These are phyloP conservation scores for Stratiomys singularior DNA, from an alignment of 2,888 invertebrate species.

Conservation along the genomic window DNA sequence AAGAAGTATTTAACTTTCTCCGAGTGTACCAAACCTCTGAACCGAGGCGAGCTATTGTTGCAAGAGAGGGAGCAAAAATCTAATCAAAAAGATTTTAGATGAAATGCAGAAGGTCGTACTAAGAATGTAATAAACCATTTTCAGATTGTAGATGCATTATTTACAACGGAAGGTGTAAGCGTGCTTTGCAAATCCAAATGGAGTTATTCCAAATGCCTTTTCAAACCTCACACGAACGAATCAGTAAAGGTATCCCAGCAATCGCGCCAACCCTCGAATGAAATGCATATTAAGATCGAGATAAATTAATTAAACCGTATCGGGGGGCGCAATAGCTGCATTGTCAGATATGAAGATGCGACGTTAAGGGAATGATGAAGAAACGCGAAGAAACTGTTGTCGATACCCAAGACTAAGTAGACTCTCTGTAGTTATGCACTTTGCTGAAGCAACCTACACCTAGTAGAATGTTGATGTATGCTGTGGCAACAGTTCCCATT, in stretches of 20 bases:
- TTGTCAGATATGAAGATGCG: conserved; percentile 25
- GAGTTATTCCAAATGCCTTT: conserved; percentile 29
- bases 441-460: background rate
- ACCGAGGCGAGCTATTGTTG: too few species aligned
- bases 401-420: background rate
- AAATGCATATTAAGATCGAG: conserved; percentile 51
- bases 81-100: too few species aligned
- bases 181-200: background rate
- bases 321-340: conserved; percentile 45
- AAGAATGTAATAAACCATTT: too few species aligned
- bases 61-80: too few species aligned
- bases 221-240: conserved; percentile 42
- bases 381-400: conserved; percentile 5
- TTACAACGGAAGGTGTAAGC: background rate
- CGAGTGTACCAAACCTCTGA: too few species aligned
- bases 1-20: too few species aligned
- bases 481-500: conserved; percentile 23
- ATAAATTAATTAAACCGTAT: conserved; percentile 52
- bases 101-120: too few species aligned
- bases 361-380: conserved; percentile 11
- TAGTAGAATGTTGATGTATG: background rate
- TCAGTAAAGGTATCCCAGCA: conserved; percentile 22
- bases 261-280: conserved; percentile 39
- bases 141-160: too few species aligned
- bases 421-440: background rate